These are phyloP conservation scores for Danio albolineatus DNA, from an alignment of 2,797 vertebrate genomes.

Conservation along the genomic window DNA sequence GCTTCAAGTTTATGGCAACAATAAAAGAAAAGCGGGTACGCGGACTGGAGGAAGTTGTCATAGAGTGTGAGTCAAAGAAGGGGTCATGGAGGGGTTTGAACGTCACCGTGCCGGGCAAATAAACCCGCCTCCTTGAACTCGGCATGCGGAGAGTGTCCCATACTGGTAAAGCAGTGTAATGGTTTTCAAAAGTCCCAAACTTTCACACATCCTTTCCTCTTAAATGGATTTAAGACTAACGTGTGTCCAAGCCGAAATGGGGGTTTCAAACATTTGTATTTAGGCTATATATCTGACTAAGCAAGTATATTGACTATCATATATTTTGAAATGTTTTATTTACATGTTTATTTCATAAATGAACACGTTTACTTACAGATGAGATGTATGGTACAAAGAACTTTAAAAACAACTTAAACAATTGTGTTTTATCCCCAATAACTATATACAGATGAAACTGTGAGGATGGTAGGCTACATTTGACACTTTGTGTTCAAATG, in stretches of 20 bases:
- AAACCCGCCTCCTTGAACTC: slow-evolving; percentile 20
- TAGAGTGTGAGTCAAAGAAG: slow-evolving; percentile 34
- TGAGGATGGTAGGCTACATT: no score
- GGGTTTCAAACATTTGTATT: no score
- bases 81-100: slow-evolving; percentile 35
- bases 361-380: no score
- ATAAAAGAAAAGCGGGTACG: slow-evolving; percentile 30
- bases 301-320: no score
- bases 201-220: neutral
- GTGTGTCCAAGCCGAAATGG: neutral
- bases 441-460: no score
- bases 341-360: no score
- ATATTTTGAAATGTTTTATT: no score
- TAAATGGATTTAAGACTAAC: neutral
- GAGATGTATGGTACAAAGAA: no score
- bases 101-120: slow-evolving; percentile 31
- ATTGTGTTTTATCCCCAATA: no score
- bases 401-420: no score
- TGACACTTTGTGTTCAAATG: no score
- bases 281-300: no score
- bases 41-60: slow-evolving; percentile 57
- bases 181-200: neutral
- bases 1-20: slow-evolving; percentile 3
- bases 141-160: slow-evolving; percentile 15
- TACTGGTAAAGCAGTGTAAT: neutral